Conservation (phyloP, 2,888 invertebrate species). For the Griposia aprilina region DNA sequence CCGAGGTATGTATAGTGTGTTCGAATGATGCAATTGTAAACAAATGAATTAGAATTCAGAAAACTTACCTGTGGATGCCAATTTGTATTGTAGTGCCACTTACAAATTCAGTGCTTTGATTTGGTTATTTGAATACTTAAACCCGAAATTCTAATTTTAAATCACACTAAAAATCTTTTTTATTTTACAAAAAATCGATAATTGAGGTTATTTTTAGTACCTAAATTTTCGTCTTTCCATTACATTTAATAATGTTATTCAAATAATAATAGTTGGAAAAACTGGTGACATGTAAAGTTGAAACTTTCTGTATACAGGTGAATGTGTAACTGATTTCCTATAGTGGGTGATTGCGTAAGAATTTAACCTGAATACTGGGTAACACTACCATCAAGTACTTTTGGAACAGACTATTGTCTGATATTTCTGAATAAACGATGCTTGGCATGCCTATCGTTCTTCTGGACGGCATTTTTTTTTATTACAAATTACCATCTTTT, state of each 20-base stretch:
- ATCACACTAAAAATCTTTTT: not conserved
- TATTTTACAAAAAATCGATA: not conserved
- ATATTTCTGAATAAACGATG: not conserved
- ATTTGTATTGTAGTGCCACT: too few species aligned
- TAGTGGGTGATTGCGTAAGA: not conserved
- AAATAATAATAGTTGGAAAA: not conserved
- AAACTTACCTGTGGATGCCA: not conserved
- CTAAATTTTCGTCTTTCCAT: not conserved
- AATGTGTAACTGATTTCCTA: not conserved
- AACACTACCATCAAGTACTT: not conserved
- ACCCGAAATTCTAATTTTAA: not conserved
- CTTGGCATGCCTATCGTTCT: not conserved
- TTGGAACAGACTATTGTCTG: too few species aligned
- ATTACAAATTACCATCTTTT: not conserved
- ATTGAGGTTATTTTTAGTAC: not conserved
- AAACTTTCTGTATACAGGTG: not conserved
- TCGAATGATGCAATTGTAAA: not conserved
- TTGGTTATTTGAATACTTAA: not conserved
- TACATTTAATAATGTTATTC: not conserved
- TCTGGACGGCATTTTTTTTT: not conserved
- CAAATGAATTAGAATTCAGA: not conserved
- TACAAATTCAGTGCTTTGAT: not conserved
- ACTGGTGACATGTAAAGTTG: not conserved
- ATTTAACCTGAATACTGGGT: not conserved
- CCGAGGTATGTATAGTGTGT: constrained; percentile 75